Percentiles rank a stretch among this genome's conserved stretches.
phyloP scores from a whole-genome alignment of 2,888 invertebrate genomes.

The Drosophila aldrichi region DNA sequence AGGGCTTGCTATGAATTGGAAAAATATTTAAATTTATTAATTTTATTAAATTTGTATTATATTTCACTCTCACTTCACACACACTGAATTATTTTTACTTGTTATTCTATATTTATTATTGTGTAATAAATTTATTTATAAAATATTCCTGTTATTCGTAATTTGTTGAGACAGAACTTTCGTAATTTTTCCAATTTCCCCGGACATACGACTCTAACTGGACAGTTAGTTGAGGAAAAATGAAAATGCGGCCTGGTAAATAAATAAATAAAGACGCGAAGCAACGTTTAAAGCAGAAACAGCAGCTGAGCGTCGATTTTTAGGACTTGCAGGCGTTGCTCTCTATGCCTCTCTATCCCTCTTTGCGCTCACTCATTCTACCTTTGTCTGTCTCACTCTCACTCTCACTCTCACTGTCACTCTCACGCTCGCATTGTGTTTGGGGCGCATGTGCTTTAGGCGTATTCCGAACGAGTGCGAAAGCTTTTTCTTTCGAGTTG shows the following conservation, averaged over 20 bases:
- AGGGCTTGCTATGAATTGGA: conserved; percentile 39
- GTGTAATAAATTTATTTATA: neutral
- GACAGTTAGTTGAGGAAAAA: conserved; percentile 18
- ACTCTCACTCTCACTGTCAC: conserved; percentile 7
- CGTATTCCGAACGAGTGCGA: conserved; percentile 52
- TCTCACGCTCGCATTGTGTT: conserved; percentile 10
- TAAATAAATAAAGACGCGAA: conserved; percentile 81
- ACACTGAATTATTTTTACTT: neutral
- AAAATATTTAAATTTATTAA: conserved; percentile 4
- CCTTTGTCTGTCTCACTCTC: conserved; percentile 8
- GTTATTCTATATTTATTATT: neutral
- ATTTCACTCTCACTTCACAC: neutral
- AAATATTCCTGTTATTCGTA: neutral
- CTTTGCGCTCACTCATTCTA: conserved; percentile 14
- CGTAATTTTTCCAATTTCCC: conserved; percentile 17
- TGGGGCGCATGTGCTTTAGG: conserved; percentile 45
- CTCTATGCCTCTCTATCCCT: conserved; percentile 5
- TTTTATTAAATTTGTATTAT: neutral
- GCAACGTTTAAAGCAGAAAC: conserved; percentile 70
- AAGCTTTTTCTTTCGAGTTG: conserved; percentile 42
- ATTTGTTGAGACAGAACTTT: conserved; percentile 5
- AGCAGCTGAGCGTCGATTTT: conserved; percentile 55
- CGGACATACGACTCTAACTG: conserved; percentile 11
- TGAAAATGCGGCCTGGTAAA: conserved; percentile 59
- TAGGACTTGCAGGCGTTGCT: conserved; percentile 22